Conservation (phyloP, 2,888 invertebrate species). For the Drosophila prostipennis region DNA sequence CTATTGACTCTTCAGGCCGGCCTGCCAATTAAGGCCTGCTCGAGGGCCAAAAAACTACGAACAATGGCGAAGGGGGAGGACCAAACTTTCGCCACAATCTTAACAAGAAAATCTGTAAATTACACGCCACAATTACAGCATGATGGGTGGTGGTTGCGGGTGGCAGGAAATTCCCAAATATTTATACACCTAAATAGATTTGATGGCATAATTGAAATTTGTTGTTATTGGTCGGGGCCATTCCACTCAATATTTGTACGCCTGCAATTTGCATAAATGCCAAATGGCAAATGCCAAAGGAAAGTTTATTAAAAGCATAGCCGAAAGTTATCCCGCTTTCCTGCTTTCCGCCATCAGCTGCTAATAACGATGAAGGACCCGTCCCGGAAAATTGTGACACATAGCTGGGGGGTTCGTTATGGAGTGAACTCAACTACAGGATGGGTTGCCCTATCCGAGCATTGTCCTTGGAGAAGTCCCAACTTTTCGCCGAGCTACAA, state of each 20-base stretch:
- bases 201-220: slow-evolving; percentile 78
- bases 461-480: slow-evolving; percentile 34
- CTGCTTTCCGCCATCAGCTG: slow-evolving; percentile 19
- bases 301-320: slow-evolving; percentile 74
- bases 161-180: slow-evolving; percentile 66
- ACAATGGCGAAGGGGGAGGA: slow-evolving; percentile 46
- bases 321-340: slow-evolving; percentile 51
- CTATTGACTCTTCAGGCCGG: slow-evolving; percentile 74
- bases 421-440: slow-evolving; percentile 7
- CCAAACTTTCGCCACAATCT: slow-evolving; percentile 71
- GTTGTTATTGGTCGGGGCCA: slow-evolving; percentile 61
- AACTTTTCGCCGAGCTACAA: slow-evolving; percentile 54
- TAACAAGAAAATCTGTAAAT: slow-evolving; percentile 78
- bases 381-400: slow-evolving; percentile 60
- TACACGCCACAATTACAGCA: slow-evolving; percentile 54
- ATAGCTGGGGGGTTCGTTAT: slow-evolving; percentile 50
- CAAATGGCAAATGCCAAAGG: slow-evolving; percentile 58
- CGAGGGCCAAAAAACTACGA: slow-evolving; percentile 47
- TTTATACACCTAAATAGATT: slow-evolving; percentile 78
- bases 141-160: not conserved
- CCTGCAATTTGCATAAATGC: slow-evolving; percentile 69
- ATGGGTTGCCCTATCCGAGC: slow-evolving; percentile 9
- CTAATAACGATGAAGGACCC: slow-evolving; percentile 67
- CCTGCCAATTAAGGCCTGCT: slow-evolving; percentile 64
- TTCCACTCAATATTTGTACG: slow-evolving; percentile 28